Evolutionary conservation across 2,888 invertebrate species (phyloP).

Genomic region (Chloromyia formosa): DNA sequence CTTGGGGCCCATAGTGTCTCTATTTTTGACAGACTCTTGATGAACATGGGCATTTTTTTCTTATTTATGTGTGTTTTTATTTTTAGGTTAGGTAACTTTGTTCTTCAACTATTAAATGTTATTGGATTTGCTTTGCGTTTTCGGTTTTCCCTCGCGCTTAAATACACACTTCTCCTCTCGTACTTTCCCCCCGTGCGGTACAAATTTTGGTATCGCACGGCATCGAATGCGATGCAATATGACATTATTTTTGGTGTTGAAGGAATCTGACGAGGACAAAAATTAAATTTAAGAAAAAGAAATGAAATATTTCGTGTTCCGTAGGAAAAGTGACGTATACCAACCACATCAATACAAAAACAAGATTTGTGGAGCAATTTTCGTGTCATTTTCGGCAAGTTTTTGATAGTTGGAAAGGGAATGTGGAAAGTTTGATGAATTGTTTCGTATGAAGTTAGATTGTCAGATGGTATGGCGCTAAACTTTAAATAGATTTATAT

Average conservation of each 20-base stretch:
- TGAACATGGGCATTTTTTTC: conserved; percentile 47
- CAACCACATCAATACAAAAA: background rate
- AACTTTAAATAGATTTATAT: too few species aligned
- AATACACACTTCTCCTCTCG: too few species aligned
- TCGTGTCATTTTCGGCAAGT: background rate
- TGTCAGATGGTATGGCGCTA: background rate
- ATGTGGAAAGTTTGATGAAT: conserved; percentile 1
- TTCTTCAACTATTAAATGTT: conserved; percentile 23
- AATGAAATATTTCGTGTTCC: background rate
- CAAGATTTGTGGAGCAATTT: conserved; percentile 12
- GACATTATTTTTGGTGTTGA: conserved; percentile 17
- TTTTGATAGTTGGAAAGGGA: background rate
- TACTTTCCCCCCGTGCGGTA: too few species aligned
- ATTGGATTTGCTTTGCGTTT: conserved; percentile 22
- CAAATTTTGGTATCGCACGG: too few species aligned
- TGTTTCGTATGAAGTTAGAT: background rate
- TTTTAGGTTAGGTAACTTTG: conserved; percentile 47
- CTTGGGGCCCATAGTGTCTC: conserved; percentile 29
- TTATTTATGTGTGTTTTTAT: conserved; percentile 48
- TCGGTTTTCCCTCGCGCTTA: background rate
- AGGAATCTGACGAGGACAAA: background rate
- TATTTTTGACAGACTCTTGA: conserved; percentile 50
- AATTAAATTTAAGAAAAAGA: background rate
- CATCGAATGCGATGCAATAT: background rate
- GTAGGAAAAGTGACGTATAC: too few species aligned